These are phyloP conservation scores for Nothobranchius kuhntae DNA, from an alignment of 2,113 vertebrate species.

Conservation along the genomic window DNA sequence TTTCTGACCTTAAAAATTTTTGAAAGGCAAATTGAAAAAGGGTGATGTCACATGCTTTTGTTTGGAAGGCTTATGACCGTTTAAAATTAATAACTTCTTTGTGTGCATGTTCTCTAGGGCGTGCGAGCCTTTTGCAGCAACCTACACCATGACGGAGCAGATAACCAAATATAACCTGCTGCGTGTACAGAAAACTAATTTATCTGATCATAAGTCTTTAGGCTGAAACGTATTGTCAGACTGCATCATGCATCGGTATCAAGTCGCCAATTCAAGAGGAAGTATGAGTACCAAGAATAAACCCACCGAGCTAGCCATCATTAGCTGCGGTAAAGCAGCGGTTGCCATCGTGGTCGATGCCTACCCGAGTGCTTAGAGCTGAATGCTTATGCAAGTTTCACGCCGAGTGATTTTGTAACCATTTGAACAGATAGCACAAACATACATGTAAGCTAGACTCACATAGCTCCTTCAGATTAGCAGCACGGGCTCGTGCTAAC, in stretches of 20 bases:
- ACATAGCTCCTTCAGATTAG: conserved; percentile 8
- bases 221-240: neutral
- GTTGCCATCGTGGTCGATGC: too few relatives aligned
- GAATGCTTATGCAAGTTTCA: neutral
- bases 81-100: too few relatives aligned
- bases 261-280: neutral
- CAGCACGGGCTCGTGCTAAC: conserved; percentile 16
- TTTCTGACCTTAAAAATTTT: too few relatives aligned
- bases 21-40: too few relatives aligned
- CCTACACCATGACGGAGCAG: too few relatives aligned
- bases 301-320: neutral
- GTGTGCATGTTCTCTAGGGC: too few relatives aligned
- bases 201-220: neutral
- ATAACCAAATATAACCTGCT: too few relatives aligned
- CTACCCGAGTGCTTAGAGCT: neutral
- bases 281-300: neutral
- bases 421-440: neutral
- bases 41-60: too few relatives aligned
- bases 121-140: too few relatives aligned
- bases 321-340: neutral
- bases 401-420: neutral
- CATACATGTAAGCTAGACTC: too few relatives aligned
- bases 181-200: neutral
- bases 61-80: too few relatives aligned
- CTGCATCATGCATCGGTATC: neutral